Evolutionary conservation across 2,797 vertebrate species (phyloP).

Genomic region (Amniataba percoides): DNA sequence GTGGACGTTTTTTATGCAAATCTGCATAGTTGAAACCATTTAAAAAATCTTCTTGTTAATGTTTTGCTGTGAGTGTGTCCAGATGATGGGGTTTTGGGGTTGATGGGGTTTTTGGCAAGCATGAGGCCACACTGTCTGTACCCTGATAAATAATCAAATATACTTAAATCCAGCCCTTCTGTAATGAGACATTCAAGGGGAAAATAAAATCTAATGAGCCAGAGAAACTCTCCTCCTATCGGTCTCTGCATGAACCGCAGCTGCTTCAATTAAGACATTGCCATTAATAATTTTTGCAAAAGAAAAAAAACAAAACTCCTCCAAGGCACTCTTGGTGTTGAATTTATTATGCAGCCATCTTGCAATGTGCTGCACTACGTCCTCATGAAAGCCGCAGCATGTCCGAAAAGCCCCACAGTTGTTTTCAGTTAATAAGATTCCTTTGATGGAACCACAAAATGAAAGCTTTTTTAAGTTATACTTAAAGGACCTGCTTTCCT

Average conservation of each 20-base stretch:
- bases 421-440: conserved; percentile 15
- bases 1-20: background rate
- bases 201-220: conserved; percentile 27
- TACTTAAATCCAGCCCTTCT: background rate
- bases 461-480: conserved; percentile 28
- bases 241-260: conserved; percentile 12
- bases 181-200: background rate
- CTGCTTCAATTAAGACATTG: conserved; percentile 20
- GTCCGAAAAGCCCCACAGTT: conserved; percentile 6
- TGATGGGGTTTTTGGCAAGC: background rate
- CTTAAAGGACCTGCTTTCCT: conserved; percentile 10
- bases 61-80: background rate
- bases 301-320: conserved; percentile 19
- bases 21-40: background rate
- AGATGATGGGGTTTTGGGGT: background rate
- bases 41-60: too few relatives aligned
- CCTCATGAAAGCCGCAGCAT: conserved; percentile 25
- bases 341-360: conserved; percentile 24
- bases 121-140: background rate
- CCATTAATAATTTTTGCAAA: background rate
- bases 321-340: background rate
- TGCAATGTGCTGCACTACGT: conserved; percentile 19
- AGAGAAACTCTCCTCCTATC: conserved; percentile 2
- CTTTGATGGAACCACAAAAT: conserved; percentile 36
- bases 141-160: background rate